Evolutionary conservation across 2,113 vertebrate genomes (phyloP).

Genomic region (Phocoena sinus): DNA sequence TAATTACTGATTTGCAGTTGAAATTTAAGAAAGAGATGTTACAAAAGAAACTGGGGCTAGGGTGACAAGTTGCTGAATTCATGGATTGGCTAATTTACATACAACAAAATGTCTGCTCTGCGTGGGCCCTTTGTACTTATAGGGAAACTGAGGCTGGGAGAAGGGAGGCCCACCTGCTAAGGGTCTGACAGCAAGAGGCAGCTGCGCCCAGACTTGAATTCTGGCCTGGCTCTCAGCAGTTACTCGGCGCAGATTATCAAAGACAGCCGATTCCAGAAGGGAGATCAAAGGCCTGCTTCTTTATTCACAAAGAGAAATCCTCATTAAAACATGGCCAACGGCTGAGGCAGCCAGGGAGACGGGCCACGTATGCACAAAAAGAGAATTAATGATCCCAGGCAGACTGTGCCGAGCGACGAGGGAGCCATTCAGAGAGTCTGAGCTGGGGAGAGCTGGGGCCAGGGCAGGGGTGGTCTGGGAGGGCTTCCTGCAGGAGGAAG

Average conservation of each 20-base stretch:
- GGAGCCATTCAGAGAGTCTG: background rate
- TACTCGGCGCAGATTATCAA: background rate
- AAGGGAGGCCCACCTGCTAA: background rate
- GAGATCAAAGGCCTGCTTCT: slow-evolving; percentile 59
- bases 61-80: background rate
- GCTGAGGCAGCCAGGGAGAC: slow-evolving; percentile 8
- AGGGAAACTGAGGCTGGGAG: slow-evolving; percentile 34
- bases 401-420: background rate
- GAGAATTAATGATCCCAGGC: background rate
- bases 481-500: slow-evolving; percentile 10
- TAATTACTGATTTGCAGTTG: background rate
- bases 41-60: background rate
- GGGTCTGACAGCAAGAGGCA: background rate
- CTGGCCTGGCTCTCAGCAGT: background rate
- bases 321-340: slow-evolving; percentile 42
- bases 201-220: background rate
- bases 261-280: slow-evolving; percentile 12
- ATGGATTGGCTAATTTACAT: background rate
- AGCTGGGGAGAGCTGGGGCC: background rate
- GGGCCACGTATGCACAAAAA: background rate
- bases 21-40: background rate
- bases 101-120: background rate
- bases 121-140: background rate
- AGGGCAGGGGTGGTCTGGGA: background rate
- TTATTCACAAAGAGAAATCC: slow-evolving; percentile 36